Conservation (phyloP, 2,888 invertebrate species). For the Eupithecia tripunctaria region DNA sequence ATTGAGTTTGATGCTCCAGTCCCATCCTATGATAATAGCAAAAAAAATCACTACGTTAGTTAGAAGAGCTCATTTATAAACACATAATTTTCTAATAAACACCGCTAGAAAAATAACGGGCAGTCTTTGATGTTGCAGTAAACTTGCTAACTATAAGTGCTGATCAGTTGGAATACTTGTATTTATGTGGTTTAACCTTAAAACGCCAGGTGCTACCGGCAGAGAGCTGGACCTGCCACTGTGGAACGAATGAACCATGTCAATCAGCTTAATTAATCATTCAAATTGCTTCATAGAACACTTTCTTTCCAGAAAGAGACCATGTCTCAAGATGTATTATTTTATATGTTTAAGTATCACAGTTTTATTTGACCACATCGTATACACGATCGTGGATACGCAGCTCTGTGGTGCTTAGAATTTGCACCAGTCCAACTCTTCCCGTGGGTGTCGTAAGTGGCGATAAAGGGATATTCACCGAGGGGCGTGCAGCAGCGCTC, state of each 20-base stretch:
- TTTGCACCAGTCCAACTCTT: too few relatives aligned
- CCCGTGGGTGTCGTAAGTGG: too few relatives aligned
- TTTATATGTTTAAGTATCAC: too few relatives aligned
- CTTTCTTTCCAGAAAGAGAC: constrained; percentile 49
- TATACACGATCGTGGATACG: too few relatives aligned
- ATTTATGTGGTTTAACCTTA: constrained; percentile 27
- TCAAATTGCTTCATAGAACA: constrained; percentile 63
- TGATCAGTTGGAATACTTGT: neutral
- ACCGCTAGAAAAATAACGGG: neutral
- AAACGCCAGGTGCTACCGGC: constrained; percentile 70
- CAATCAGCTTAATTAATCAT: constrained; percentile 81
- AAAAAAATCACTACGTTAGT: too few relatives aligned
- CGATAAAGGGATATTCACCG: too few relatives aligned
- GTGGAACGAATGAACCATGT: constrained; percentile 74
- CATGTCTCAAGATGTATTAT: constrained; percentile 1
- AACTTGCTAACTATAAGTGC: neutral
- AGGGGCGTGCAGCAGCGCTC: too few relatives aligned
- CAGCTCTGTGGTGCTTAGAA: too few relatives aligned
- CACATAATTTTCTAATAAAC: too few relatives aligned
- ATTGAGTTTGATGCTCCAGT: too few relatives aligned
- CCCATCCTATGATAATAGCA: neutral
- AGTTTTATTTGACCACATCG: neutral
- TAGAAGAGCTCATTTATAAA: too few relatives aligned
- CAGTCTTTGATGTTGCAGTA: neutral
- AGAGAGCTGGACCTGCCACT: constrained; percentile 70